Percentiles rank a stretch among this genome's conserved stretches.
These are phyloP conservation scores for Podiceps cristatus DNA, from an alignment of 2,113 vertebrate species.

Conservation along the genomic window DNA sequence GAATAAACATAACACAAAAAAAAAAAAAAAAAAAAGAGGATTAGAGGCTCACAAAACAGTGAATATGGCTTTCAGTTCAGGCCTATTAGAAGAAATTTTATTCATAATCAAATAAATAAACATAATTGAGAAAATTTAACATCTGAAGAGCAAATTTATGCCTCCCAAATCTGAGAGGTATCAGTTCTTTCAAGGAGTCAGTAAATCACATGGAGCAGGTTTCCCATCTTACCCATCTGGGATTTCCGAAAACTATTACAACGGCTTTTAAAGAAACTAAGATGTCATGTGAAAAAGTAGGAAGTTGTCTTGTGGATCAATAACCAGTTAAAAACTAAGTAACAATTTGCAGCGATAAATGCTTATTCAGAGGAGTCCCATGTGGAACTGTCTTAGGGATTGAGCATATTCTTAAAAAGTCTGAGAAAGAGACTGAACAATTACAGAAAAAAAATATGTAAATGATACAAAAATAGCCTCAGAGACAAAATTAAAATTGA, in stretches of 20 bases:
- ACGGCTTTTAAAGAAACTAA: background rate
- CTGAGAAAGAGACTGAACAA: background rate
- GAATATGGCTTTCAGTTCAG: background rate
- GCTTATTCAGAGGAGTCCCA: background rate
- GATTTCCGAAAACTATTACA: background rate
- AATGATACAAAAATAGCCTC: background rate
- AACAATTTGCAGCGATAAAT: background rate
- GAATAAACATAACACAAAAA: fast-evolving
- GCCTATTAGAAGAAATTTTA: background rate
- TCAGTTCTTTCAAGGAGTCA: background rate
- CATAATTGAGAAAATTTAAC: background rate
- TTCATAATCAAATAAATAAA: background rate
- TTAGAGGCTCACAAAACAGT: background rate
- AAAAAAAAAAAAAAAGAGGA: background rate
- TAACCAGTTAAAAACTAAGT: background rate
- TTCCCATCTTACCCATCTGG: background rate
- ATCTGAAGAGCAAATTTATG: background rate
- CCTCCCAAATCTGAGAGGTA: background rate
- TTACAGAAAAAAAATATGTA: background rate
- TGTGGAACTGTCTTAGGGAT: background rate
- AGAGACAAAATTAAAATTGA: background rate
- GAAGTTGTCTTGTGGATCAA: background rate
- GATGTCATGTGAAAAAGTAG: background rate
- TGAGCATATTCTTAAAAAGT: background rate
- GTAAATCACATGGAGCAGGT: fast-evolving